A percentile compares a stretch with the other conserved stretches of the same genome.
Conservation (phyloP, 2,113 vertebrate genomes). For the Pyxicephalus adspersus region DNA sequence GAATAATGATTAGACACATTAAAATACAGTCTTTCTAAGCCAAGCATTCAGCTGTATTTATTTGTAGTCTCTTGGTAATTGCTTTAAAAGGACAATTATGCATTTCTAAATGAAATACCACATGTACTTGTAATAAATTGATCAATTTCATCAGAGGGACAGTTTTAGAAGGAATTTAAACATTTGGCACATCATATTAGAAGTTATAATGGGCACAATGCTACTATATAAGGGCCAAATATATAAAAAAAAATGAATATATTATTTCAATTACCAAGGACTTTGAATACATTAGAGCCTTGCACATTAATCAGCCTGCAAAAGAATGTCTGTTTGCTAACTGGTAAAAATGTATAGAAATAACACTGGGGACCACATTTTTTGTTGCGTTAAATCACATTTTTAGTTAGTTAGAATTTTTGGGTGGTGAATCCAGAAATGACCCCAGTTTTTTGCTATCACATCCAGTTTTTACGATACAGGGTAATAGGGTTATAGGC, state of each 20-base stretch:
- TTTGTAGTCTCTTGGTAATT: conserved; percentile 38
- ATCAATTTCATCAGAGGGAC: neutral
- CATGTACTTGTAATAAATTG: neutral
- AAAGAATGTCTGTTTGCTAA: too few relatives aligned
- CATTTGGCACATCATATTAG: neutral
- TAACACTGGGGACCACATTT: too few relatives aligned
- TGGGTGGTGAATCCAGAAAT: too few relatives aligned
- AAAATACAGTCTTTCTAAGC: conserved; percentile 55
- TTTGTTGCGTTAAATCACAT: too few relatives aligned
- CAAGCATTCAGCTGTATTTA: conserved; percentile 30
- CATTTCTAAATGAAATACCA: conserved; percentile 24
- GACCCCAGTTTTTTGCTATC: too few relatives aligned
- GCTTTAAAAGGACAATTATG: conserved; percentile 24
- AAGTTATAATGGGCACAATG: neutral
- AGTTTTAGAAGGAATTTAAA: neutral
- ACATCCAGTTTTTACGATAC: too few relatives aligned
- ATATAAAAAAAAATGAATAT: neutral
- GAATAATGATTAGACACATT: conserved; percentile 53
- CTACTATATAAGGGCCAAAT: neutral
- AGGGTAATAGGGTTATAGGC: too few relatives aligned
- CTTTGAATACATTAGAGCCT: too few relatives aligned
- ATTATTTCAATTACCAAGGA: too few relatives aligned
- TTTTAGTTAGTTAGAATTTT: too few relatives aligned
- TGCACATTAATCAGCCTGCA: too few relatives aligned
- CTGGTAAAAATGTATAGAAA: too few relatives aligned